Evolutionary conservation across 2,797 vertebrate species (phyloP).

Genomic region (Phoeniculus purpureus): DNA sequence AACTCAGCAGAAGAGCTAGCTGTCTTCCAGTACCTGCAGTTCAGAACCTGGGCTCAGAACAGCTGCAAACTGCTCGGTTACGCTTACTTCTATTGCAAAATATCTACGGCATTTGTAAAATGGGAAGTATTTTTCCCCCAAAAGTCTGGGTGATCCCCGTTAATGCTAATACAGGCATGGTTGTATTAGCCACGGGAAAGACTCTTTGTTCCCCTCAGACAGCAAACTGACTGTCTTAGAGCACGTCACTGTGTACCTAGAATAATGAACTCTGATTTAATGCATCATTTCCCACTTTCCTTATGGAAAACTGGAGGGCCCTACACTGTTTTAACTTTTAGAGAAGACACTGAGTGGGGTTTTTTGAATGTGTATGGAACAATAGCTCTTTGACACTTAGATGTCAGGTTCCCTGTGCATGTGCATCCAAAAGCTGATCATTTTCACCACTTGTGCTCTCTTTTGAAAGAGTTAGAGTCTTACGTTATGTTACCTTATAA

Average conservation of each 20-base stretch:
- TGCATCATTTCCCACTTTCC: neutral
- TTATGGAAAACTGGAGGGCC: neutral
- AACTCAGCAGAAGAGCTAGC: neutral
- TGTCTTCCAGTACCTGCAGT: neutral
- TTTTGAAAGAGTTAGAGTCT: neutral
- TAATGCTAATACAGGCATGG: neutral
- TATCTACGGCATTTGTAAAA: neutral
- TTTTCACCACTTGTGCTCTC: neutral
- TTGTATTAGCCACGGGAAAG: neutral
- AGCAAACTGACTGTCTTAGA: neutral
- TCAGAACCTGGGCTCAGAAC: neutral
- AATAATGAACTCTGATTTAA: neutral
- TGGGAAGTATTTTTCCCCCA: neutral
- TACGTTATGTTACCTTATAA: neutral
- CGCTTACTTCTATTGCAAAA: neutral
- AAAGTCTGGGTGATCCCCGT: neutral
- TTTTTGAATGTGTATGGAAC: neutral
- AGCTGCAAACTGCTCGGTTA: neutral
- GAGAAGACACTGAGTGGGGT: fast-evolving
- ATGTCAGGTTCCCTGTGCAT: neutral
- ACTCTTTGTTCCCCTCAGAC: neutral
- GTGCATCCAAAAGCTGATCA: fast-evolving
- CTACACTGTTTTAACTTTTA: neutral
- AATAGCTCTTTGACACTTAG: neutral
- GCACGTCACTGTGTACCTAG: neutral